phyloP scores from a whole-genome alignment of 1,140 invertebrate genomes.

The Drosophila orosa region DNA sequence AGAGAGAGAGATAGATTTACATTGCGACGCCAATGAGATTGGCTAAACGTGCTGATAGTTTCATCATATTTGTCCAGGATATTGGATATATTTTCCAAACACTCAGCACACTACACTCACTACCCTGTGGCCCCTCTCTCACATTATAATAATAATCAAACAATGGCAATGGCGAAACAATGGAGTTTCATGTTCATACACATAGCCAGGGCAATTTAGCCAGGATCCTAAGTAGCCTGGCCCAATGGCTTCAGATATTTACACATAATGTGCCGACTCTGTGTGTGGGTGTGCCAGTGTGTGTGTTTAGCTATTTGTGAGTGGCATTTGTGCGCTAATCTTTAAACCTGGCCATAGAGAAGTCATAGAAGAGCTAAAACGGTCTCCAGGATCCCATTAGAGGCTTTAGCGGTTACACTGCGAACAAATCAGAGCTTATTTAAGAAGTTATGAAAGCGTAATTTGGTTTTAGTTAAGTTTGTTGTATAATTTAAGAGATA shows the following conservation, averaged over 20 bases:
- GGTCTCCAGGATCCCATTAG: conserved; percentile 16
- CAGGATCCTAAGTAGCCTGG: conserved; percentile 41
- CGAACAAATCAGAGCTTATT: neutral
- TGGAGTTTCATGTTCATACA: conserved; percentile 47
- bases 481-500: neutral
- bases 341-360: conserved; percentile 54
- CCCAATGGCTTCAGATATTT: conserved; percentile 34
- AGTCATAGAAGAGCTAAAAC: conserved; percentile 17
- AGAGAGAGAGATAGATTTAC: neutral
- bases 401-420: conserved; percentile 17
- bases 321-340: conserved; percentile 61
- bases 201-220: conserved; percentile 26
- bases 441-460: too few relatives aligned
- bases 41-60: conserved; percentile 46
- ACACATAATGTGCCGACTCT: neutral
- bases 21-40: conserved; percentile 20
- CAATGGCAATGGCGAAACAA: conserved; percentile 58
- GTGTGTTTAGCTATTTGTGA: conserved; percentile 16
- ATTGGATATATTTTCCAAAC: conserved; percentile 26
- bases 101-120: neutral
- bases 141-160: conserved; percentile 53
- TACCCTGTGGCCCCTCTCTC: neutral
- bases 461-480: neutral
- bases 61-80: conserved; percentile 25
- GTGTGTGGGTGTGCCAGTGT: neutral